Conservation (phyloP, 2,797 vertebrate species). For the Salmo trutta region DNA sequence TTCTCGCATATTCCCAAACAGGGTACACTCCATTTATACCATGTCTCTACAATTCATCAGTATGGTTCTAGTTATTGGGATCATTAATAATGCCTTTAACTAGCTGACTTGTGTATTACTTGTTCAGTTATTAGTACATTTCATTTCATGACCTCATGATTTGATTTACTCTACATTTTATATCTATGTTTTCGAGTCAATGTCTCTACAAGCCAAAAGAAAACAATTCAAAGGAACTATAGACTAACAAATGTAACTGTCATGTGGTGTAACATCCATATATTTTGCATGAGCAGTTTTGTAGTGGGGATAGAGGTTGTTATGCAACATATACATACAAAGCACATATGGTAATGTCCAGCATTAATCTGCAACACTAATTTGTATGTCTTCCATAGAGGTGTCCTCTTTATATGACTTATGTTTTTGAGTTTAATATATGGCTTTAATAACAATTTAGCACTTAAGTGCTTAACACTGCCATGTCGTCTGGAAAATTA, state of each 20-base stretch:
- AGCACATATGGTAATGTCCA: neutral
- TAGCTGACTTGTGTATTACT: too few species aligned
- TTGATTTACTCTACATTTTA: neutral
- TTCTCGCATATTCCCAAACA: neutral
- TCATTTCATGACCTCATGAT: constrained; percentile 9
- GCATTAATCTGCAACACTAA: neutral
- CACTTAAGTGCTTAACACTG: too few species aligned
- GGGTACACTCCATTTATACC: neutral
- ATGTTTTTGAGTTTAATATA: too few species aligned
- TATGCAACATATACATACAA: neutral
- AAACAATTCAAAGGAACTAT: constrained; percentile 16
- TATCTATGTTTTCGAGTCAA: constrained; percentile 8
- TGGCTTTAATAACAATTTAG: too few species aligned
- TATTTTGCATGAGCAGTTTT: too few species aligned
- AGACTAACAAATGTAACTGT: neutral
- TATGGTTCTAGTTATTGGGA: neutral
- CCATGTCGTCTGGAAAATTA: too few species aligned
- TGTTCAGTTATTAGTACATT: neutral
- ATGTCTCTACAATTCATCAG: neutral
- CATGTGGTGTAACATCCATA: too few species aligned
- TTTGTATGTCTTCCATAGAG: neutral
- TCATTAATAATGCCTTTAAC: too few species aligned
- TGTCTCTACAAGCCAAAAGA: constrained; percentile 50
- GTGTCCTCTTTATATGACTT: neutral
- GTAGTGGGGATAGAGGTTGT: constrained; percentile 3